Conservation (phyloP, 2,113 vertebrate species). For the Falcunculus frontatus region DNA sequence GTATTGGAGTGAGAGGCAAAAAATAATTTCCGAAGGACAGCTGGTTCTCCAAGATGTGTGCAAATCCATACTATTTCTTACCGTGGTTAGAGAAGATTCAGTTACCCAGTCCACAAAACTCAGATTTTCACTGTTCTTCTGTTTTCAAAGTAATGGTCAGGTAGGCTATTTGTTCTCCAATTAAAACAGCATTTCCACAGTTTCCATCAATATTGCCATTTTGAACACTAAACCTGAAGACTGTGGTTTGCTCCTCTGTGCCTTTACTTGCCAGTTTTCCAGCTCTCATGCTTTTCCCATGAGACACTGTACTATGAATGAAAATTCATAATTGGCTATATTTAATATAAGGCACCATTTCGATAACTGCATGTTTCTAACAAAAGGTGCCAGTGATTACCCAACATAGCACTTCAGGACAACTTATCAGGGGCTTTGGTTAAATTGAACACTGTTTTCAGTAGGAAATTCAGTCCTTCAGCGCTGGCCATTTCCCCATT, state of each 20-base stretch:
- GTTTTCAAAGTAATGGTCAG: neutral
- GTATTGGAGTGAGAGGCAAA: neutral
- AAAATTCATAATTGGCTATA: neutral
- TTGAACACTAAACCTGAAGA: neutral
- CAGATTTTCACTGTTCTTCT: neutral
- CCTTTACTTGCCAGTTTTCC: neutral
- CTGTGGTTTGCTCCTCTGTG: neutral
- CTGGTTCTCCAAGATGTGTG: neutral
- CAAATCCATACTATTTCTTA: neutral
- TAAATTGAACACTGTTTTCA: neutral
- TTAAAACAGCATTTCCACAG: neutral
- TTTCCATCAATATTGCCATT: neutral
- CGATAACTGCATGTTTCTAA: neutral
- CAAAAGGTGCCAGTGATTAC: neutral
- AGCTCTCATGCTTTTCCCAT: neutral
- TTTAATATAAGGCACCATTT: neutral
- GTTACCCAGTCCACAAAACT: neutral
- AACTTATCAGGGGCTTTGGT: neutral
- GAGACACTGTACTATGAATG: neutral
- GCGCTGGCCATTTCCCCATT: neutral
- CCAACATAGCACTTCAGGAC: neutral
- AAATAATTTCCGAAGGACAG: neutral
- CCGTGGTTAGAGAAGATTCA: neutral
- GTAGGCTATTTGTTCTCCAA: neutral
- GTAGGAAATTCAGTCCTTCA: neutral